These are phyloP conservation scores for Lindbergichthys nudifrons DNA, from an alignment of 2,797 vertebrate genomes.

Conservation along the genomic window DNA sequence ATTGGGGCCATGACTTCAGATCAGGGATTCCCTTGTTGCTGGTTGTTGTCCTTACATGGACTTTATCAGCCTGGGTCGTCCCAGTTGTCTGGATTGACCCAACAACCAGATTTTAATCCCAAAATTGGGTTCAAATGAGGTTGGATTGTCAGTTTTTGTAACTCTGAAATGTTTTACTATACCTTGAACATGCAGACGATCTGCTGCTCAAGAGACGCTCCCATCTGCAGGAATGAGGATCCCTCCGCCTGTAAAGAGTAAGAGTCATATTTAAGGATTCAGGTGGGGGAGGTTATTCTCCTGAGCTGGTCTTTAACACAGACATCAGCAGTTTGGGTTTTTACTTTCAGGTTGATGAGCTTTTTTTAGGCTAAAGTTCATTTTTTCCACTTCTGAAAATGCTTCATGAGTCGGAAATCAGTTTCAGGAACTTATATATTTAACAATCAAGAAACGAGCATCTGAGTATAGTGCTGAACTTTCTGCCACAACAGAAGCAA, in stretches of 20 bases:
- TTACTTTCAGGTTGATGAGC: slow-evolving; percentile 12
- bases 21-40: slow-evolving; percentile 33
- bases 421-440: neutral
- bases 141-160: neutral
- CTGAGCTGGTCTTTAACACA: neutral
- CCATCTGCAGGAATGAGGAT: slow-evolving; percentile 96
- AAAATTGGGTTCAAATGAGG: neutral
- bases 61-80: slow-evolving; percentile 33
- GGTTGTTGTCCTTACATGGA: slow-evolving; percentile 9
- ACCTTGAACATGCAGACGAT: slow-evolving; percentile 96
- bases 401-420: neutral
- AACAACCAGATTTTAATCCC: neutral
- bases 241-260: slow-evolving; percentile 86
- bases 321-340: neutral
- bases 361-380: neutral
- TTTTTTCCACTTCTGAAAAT: neutral
- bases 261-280: slow-evolving; percentile 20
- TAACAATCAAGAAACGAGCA: slow-evolving; percentile 12
- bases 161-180: slow-evolving; percentile 4
- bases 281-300: neutral
- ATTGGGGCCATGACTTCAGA: slow-evolving; percentile 18
- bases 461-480: neutral
- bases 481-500: slow-evolving; percentile 1
- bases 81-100: slow-evolving; percentile 15
- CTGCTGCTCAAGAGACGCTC: slow-evolving; percentile 96